Evolutionary conservation across 2,113 vertebrate species (phyloP), one percentile per base, ranked within the genome.

Genomic region (Corythoichthys haematopterus): DNA sequence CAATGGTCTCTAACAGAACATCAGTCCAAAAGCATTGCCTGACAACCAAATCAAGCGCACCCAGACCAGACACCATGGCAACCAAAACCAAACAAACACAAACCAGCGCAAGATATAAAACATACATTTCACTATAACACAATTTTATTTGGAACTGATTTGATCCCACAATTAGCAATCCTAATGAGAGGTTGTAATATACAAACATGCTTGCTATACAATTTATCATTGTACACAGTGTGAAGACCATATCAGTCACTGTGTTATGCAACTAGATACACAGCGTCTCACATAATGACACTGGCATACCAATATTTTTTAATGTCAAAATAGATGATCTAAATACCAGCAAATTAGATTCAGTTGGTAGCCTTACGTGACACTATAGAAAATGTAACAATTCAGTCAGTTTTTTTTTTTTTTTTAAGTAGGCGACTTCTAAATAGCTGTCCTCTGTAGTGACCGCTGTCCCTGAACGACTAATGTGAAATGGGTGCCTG

Each of bases 1-100:
- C 97, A 95, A 98, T 89, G 89, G 84, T 87, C 82, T 89, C 92
- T 94, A 94, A 95, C 92, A 93, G 93, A 92, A 88, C 92, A 90
- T 95, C 92, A 93, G 93, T 91, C 92, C 91, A 92, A 94, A 93
- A 69, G 91, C 93, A 92, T 91, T 90, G 91, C 91, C 83, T 89
- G 89, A 93, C 92, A 92, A 93, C 91, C 92, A 80, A 84, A 91
- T 87, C 88, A 85, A 87, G 76, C 77, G 50, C 80, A 84, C 82
- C 83, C 86, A 87, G 84, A 82, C 86, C 72, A 81, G 69, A 84
- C 74, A 69, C 66, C 88, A 81, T 85, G 82, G 88, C 88, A 88
- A 88, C 88, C 65, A 36, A 77, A 82, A 80, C 70, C 82, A 87
- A 88, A 86, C 86, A 88, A 82, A 87, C 82, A 73, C 68, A 79